phyloP scores from a whole-genome alignment of 2,113 vertebrate genomes.

The Salvelinus fontinalis region DNA sequence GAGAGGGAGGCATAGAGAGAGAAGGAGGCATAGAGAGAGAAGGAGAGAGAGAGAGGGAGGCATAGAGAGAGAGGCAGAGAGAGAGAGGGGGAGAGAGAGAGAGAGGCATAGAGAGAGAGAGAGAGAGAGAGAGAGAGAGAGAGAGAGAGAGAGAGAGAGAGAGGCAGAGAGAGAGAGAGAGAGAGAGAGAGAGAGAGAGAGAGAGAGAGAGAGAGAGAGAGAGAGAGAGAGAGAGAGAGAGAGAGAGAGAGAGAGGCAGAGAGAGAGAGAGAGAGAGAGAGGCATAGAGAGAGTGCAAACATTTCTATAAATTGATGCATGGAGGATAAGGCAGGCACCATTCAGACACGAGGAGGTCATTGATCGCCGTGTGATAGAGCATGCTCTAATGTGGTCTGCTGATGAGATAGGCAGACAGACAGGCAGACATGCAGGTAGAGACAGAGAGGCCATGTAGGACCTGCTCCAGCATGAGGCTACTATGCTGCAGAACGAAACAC shows the following conservation, averaged over 20 bases:
- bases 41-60: too few species aligned
- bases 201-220: not conserved
- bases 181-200: not conserved
- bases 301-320: conserved; percentile 53
- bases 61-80: not conserved
- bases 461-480: not conserved
- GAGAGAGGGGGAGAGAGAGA: not conserved
- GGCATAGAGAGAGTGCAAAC: conserved; percentile 25
- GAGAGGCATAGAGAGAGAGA: not conserved
- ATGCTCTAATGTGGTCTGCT: conserved; percentile 45
- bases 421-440: not conserved
- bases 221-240: not conserved
- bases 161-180: not conserved
- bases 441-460: not conserved
- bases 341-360: conserved; percentile 47
- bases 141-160: not conserved
- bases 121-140: too few species aligned
- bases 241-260: not conserved
- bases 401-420: conserved; percentile 42
- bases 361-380: conserved; percentile 58
- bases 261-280: not conserved
- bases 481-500: conserved; percentile 44
- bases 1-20: too few species aligned
- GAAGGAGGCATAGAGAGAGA: too few species aligned
- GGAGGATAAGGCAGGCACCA: conserved; percentile 42